These are phyloP conservation scores for Drosophila melanogaster DNA, from an alignment of 1,140 invertebrate species.

Conservation along the genomic window DNA sequence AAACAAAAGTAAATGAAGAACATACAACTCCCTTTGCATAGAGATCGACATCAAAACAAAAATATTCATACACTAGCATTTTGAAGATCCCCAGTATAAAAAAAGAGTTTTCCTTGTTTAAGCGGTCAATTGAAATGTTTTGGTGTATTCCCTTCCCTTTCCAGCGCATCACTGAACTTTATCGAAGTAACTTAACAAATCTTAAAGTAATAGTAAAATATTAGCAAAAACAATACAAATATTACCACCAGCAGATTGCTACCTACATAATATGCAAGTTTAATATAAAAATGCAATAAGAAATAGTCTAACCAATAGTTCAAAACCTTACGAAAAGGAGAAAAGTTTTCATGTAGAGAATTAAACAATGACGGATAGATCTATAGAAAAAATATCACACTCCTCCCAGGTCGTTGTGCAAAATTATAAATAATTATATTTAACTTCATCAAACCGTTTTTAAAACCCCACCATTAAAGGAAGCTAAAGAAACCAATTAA, in stretches of 20 bases:
- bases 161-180: conserved; percentile 57
- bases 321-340: conserved; percentile 43
- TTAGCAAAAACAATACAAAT: conserved; percentile 70
- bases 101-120: conserved; percentile 28
- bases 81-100: conserved; percentile 39
- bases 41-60: conserved; percentile 34
- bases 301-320: conserved; percentile 62
- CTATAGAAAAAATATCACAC: conserved; percentile 6
- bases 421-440: conserved; percentile 36
- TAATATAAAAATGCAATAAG: conserved; percentile 51
- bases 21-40: conserved; percentile 43
- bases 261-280: conserved; percentile 71
- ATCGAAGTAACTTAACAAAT: conserved; percentile 28
- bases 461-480: conserved; percentile 64
- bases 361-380: conserved; percentile 27
- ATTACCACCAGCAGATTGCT: conserved; percentile 79
- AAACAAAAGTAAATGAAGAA: conserved; percentile 19
- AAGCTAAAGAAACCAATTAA: conserved; percentile 24
- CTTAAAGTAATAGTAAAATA: conserved; percentile 71
- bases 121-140: conserved; percentile 26
- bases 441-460: conserved; percentile 63
- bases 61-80: conserved; percentile 1
- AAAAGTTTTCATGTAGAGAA: conserved; percentile 40
- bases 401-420: conserved; percentile 1
- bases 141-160: conserved; percentile 24